These are phyloP conservation scores for Podotricha telesiphe DNA, from an alignment of 2,888 invertebrate genomes.

Conservation along the genomic window DNA sequence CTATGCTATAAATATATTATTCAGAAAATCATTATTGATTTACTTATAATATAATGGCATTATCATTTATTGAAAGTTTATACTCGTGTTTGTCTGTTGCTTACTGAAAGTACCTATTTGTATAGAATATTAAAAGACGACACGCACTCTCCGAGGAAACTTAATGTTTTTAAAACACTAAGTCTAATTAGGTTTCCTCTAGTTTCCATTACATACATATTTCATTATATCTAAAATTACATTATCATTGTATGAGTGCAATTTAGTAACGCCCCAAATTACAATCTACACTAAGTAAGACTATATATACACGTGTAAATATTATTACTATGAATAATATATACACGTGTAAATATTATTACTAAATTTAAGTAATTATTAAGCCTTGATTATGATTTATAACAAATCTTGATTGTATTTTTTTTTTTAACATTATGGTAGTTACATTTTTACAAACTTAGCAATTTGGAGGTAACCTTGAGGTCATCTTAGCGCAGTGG, in stretches of 20 bases:
- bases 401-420: constrained; percentile 1
- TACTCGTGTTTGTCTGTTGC: neutral
- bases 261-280: neutral
- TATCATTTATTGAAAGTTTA: neutral
- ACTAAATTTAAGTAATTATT: neutral
- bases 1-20: neutral
- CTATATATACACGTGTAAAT: constrained; percentile 6
- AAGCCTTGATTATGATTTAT: neutral
- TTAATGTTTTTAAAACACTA: neutral
- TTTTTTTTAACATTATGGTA: neutral
- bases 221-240: neutral
- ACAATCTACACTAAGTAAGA: neutral
- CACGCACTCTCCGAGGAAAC: neutral
- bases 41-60: no score
- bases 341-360: constrained; percentile 7
- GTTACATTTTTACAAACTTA: no score
- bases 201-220: no score
- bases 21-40: neutral
- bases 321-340: no score
- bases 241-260: neutral
- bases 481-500: no score
- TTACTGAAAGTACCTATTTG: neutral
- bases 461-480: no score
- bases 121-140: no score
- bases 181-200: no score